A percentile compares a stretch with the other conserved stretches of the same genome.
phyloP scores from a whole-genome alignment of 2,797 vertebrate genomes.

The Sebastolobus altivelis region DNA sequence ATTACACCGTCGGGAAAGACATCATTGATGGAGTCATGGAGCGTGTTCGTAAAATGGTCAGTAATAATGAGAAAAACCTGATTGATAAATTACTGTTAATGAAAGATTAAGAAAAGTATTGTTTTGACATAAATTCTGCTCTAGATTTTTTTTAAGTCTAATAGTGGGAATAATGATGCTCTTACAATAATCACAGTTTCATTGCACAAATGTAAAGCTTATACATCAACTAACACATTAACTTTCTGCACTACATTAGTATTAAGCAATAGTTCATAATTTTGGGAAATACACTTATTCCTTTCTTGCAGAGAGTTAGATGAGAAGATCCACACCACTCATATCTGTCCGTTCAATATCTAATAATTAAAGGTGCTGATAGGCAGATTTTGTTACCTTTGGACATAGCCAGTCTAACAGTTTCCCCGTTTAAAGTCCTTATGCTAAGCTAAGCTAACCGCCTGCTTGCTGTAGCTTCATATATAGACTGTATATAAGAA shows the following conservation, averaged over 20 bases:
- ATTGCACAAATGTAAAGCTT: background rate
- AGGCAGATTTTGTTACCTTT: background rate
- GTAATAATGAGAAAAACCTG: constrained; percentile 34
- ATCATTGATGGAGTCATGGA: constrained; percentile 83
- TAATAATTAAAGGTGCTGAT: background rate
- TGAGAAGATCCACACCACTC: background rate
- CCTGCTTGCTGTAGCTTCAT: too few relatives aligned
- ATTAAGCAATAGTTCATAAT: background rate
- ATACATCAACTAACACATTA: background rate
- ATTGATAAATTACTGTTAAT: background rate
- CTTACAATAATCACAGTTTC: background rate
- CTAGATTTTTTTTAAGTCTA: background rate
- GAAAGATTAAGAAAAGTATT: background rate
- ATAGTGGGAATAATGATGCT: background rate
- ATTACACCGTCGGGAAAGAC: constrained; percentile 83
- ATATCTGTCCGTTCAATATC: background rate
- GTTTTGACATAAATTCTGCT: background rate
- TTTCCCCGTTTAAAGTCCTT: background rate
- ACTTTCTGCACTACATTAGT: background rate
- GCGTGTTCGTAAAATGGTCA: constrained; percentile 83
- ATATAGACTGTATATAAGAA: too few relatives aligned
- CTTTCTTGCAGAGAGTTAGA: too few relatives aligned
- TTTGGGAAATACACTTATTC: background rate
- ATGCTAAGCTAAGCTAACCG: background rate
- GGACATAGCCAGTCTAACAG: background rate